These are phyloP conservation scores for Butorides virescens DNA, from an alignment of 2,113 vertebrate species.

Conservation along the genomic window DNA sequence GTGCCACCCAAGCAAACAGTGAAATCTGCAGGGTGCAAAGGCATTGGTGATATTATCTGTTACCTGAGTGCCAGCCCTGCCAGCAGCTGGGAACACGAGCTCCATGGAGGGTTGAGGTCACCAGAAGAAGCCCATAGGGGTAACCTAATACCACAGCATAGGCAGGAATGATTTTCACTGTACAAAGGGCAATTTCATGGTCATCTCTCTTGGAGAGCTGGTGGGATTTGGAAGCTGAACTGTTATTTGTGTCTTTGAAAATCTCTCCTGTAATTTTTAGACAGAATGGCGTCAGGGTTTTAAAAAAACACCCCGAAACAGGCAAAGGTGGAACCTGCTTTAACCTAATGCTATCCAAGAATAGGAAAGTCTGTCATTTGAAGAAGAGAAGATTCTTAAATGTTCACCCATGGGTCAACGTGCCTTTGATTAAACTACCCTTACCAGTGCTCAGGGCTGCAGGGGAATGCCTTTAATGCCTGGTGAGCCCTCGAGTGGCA, in stretches of 20 bases:
- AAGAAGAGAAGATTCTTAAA: neutral
- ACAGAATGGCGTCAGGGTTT: neutral
- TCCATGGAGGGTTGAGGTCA: neutral
- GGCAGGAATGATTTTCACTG: neutral
- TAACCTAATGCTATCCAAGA: neutral
- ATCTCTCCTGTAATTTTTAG: neutral
- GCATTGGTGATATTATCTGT: neutral
- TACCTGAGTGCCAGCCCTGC: neutral
- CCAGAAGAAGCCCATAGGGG: neutral
- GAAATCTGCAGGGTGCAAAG: neutral
- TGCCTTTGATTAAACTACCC: neutral
- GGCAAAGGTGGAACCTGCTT: neutral
- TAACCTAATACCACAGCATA: neutral
- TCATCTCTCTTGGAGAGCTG: neutral
- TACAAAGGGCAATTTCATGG: conserved; percentile 51
- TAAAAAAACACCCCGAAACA: neutral
- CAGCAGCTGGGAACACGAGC: neutral
- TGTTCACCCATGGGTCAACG: fast-evolving
- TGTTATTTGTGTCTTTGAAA: conserved; percentile 1
- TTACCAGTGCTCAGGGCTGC: neutral
- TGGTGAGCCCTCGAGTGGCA: neutral
- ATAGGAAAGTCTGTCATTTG: neutral
- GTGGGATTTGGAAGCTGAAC: neutral
- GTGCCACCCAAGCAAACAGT: neutral
- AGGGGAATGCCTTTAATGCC: neutral